These are phyloP conservation scores for Dione vanillae DNA, from an alignment of 2,888 invertebrate genomes.

Conservation along the genomic window DNA sequence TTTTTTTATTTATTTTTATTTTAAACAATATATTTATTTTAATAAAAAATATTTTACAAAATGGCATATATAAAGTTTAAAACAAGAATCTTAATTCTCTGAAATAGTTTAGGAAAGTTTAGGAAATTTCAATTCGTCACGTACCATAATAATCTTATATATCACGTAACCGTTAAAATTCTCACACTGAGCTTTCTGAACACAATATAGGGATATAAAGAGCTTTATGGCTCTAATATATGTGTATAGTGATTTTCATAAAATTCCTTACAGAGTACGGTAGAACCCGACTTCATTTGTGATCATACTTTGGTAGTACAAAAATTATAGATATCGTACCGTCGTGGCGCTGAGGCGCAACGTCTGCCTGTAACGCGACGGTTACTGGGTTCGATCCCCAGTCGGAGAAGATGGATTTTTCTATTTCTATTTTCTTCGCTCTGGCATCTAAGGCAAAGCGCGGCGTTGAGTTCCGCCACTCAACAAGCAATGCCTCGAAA, in stretches of 20 bases:
- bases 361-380: too few relatives aligned
- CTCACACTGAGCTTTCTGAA: not conserved
- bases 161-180: slow-evolving; percentile 15
- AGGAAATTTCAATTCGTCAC: slow-evolving; percentile 6
- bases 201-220: slow-evolving; percentile 12
- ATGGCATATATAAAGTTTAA: not conserved
- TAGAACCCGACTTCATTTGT: not conserved
- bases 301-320: not conserved
- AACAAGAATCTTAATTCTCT: not conserved
- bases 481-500: too few relatives aligned
- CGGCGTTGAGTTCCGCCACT: too few relatives aligned
- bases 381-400: too few relatives aligned
- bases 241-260: slow-evolving; percentile 11
- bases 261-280: not conserved
- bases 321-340: too few relatives aligned
- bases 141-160: slow-evolving; percentile 10
- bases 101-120: too few relatives aligned
- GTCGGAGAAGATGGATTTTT: too few relatives aligned
- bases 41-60: not conserved
- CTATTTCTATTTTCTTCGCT: too few relatives aligned
- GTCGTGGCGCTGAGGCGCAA: too few relatives aligned
- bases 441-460: too few relatives aligned
- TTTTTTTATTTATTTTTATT: too few relatives aligned
- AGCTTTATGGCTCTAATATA: slow-evolving; percentile 7
- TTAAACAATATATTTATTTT: not conserved